Conservation (phyloP, 53 echinoderm and acorn worm genomes). For the Henricia sp. region DNA sequence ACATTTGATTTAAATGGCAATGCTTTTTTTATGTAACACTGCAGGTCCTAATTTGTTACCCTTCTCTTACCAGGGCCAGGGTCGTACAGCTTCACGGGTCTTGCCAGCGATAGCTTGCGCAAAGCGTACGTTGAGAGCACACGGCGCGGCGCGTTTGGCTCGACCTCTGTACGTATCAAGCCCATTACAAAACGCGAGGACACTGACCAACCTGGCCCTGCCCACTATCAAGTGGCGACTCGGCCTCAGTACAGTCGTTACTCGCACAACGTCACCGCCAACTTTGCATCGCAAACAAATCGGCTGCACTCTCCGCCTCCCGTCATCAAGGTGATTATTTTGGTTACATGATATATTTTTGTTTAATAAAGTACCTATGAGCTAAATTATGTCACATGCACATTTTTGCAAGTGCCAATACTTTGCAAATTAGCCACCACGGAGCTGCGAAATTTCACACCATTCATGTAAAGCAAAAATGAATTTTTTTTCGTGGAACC, state of each 20-base stretch:
- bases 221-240: conserved; percentile 91
- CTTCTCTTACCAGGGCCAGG: too few species aligned
- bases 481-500: too few species aligned
- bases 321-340: conserved; percentile 66
- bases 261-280: conserved; percentile 81
- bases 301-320: conserved; percentile 90
- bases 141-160: conserved; percentile 90
- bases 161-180: conserved; percentile 93
- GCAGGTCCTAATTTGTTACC: too few species aligned
- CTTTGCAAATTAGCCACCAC: too few species aligned
- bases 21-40: too few species aligned
- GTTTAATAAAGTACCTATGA: background rate
- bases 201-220: conserved; percentile 85
- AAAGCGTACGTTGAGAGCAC: conserved; percentile 95
- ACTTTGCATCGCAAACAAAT: conserved; percentile 92
- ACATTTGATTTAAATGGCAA: too few species aligned
- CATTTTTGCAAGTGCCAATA: too few species aligned
- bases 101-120: conserved; percentile 85
- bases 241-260: conserved; percentile 89
- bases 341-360: background rate
- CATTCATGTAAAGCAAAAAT: too few species aligned
- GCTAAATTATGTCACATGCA: background rate
- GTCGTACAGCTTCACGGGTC: conserved; percentile 82
- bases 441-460: too few species aligned
- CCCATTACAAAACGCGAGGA: conserved; percentile 90